These are phyloP conservation scores for Ephialtes manifestator DNA, from an alignment of 2,888 invertebrate genomes.

Conservation along the genomic window DNA sequence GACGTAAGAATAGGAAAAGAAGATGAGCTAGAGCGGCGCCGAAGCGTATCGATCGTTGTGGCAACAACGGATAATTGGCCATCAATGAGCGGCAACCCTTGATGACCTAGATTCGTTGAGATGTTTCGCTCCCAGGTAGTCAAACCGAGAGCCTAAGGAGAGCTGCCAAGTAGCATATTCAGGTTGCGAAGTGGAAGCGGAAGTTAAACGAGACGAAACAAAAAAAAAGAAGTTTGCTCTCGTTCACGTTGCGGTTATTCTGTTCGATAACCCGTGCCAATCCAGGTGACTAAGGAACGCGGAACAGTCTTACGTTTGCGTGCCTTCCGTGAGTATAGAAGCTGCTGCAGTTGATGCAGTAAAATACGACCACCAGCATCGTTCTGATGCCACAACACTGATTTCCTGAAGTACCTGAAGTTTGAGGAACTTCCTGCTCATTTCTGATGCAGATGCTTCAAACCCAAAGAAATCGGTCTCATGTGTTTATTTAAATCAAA, in stretches of 20 bases:
- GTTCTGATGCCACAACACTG: neutral
- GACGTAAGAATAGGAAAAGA: slow-evolving; percentile 15
- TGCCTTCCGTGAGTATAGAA: slow-evolving; percentile 18
- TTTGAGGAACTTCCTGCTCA: neutral
- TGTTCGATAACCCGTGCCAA: slow-evolving; percentile 10
- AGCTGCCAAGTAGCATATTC: slow-evolving; percentile 16
- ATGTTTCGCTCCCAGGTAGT: slow-evolving; percentile 35
- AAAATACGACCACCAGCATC: slow-evolving; percentile 17
- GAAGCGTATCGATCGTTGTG: slow-evolving; percentile 53
- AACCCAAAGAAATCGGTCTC: too few relatives aligned
- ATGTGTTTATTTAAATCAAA: too few relatives aligned
- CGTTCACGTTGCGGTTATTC: slow-evolving; percentile 23
- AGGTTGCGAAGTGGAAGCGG: neutral
- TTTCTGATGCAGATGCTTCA: neutral
- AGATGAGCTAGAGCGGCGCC: slow-evolving; percentile 19
- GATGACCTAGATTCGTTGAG: slow-evolving; percentile 50
- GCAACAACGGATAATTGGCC: slow-evolving; percentile 56
- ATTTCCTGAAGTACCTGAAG: neutral
- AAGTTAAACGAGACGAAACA: neutral
- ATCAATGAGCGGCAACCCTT: slow-evolving; percentile 51
- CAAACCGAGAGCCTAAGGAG: neutral
- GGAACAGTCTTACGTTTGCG: slow-evolving; percentile 25
- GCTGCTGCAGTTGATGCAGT: slow-evolving; percentile 24
- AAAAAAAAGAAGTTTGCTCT: slow-evolving; percentile 10
- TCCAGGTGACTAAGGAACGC: slow-evolving; percentile 17